Percentiles rank a stretch among this genome's conserved stretches.
Conservation (phyloP, 2,797 vertebrate genomes). For the Hylomyscus alleni region DNA sequence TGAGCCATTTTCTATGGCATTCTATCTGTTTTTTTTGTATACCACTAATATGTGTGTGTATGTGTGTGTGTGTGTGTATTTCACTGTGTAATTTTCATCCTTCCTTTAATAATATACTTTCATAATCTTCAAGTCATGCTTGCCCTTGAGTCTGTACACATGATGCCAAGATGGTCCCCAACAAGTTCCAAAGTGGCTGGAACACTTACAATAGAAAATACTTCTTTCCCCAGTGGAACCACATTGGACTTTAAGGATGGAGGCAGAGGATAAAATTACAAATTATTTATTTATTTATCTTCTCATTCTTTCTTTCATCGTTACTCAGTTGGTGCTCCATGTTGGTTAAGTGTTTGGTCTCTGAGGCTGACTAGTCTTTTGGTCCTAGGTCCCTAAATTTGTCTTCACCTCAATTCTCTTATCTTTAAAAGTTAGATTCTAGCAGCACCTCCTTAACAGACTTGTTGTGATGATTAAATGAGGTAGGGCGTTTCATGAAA, state of each 20-base stretch:
- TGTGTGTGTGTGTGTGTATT: neutral
- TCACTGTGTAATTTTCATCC: constrained; percentile 21
- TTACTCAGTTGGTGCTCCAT: neutral
- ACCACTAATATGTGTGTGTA: constrained; percentile 13
- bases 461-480: constrained; percentile 51
- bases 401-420: constrained; percentile 9
- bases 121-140: neutral
- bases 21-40: neutral
- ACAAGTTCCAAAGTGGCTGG: constrained; percentile 26
- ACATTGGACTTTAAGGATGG: neutral
- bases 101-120: constrained; percentile 51
- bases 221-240: neutral
- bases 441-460: neutral
- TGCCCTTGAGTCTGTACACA: neutral
- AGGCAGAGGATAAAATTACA: neutral
- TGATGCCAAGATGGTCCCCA: constrained; percentile 10
- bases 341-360: neutral
- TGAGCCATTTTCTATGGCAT: neutral
- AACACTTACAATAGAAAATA: neutral
- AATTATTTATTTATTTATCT: constrained; percentile 33
- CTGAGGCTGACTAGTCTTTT: neutral
- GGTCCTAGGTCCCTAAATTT: neutral
- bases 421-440: constrained; percentile 51
- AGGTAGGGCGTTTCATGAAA: constrained; percentile 3
- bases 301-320: neutral